phyloP scores from a whole-genome alignment of 2,797 vertebrate species.

The Sardinella longiceps region DNA sequence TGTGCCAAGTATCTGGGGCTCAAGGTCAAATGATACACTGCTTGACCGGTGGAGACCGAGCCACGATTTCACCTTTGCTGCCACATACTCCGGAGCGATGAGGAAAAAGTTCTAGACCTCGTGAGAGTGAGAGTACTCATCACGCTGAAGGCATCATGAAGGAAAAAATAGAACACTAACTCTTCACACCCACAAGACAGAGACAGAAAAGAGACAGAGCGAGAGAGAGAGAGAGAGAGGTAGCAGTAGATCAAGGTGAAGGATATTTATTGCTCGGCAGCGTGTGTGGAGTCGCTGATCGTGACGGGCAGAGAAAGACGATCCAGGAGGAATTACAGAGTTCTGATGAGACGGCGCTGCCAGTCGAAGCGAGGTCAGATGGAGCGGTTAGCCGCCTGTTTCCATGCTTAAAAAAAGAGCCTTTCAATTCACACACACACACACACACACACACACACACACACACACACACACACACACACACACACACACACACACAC shows the following conservation, averaged over 20 bases:
- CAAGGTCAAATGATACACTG: neutral
- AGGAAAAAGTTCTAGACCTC: neutral
- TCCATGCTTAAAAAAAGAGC: neutral
- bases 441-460: neutral
- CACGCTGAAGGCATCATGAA: neutral
- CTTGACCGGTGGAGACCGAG: neutral
- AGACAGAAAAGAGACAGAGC: neutral
- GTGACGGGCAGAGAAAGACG: neutral
- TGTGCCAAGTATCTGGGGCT: neutral
- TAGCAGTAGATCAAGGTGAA: slow-evolving; percentile 3
- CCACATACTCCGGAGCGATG: neutral
- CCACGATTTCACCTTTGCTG: neutral
- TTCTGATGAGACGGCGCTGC: neutral
- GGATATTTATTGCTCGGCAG: neutral
- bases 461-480: neutral
- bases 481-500: neutral
- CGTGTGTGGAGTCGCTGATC: neutral
- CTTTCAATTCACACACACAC: neutral
- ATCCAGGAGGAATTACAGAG: neutral
- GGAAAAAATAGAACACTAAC: neutral
- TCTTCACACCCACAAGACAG: neutral
- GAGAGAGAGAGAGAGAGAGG: neutral
- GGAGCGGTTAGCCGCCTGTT: neutral
- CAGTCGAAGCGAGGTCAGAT: neutral
- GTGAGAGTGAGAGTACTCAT: neutral